Evolutionary conservation across 1,140 invertebrate species (phyloP).

Genomic region (Ceratina calcarata): DNA sequence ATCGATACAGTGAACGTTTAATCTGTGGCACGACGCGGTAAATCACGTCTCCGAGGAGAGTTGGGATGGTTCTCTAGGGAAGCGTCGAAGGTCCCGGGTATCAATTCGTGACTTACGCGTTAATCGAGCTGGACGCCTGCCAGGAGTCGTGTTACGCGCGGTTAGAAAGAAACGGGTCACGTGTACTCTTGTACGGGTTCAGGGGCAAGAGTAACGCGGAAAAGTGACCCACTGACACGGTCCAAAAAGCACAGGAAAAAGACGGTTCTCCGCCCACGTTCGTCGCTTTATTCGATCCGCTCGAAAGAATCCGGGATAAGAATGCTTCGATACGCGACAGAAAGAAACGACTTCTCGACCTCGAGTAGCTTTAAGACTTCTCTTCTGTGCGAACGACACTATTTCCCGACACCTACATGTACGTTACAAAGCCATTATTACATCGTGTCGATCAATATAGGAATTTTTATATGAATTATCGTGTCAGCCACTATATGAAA

Average conservation of each 20-base stretch:
- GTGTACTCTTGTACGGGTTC: neutral
- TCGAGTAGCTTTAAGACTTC: constrained; percentile 14
- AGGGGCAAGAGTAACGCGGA: constrained; percentile 19
- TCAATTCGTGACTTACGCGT: constrained; percentile 61
- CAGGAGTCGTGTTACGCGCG: constrained; percentile 23
- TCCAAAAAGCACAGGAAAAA: neutral
- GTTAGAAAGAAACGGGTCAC: constrained; percentile 17
- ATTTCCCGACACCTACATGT: neutral
- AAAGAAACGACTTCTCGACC: constrained; percentile 16
- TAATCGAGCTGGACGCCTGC: constrained; percentile 59
- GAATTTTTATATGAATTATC: too few species aligned
- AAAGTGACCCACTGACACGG: constrained; percentile 38
- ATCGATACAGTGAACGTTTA: constrained; percentile 3
- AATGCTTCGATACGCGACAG: constrained; percentile 31
- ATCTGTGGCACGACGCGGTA: constrained; percentile 4
- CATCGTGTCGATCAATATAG: too few species aligned
- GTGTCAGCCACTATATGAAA: too few species aligned
- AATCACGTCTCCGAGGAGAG: constrained; percentile 16
- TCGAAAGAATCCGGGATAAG: constrained; percentile 44
- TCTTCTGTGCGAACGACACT: neutral
- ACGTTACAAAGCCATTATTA: too few species aligned
- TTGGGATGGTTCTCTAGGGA: constrained; percentile 5
- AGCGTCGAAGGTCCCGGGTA: neutral
- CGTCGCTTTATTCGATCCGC: constrained; percentile 19
- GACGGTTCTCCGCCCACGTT: constrained; percentile 3